Evolutionary conservation across 2,113 vertebrate species (phyloP), one percentile per base, ranked within the genome.

Genomic region (Xenus cinereus): DNA sequence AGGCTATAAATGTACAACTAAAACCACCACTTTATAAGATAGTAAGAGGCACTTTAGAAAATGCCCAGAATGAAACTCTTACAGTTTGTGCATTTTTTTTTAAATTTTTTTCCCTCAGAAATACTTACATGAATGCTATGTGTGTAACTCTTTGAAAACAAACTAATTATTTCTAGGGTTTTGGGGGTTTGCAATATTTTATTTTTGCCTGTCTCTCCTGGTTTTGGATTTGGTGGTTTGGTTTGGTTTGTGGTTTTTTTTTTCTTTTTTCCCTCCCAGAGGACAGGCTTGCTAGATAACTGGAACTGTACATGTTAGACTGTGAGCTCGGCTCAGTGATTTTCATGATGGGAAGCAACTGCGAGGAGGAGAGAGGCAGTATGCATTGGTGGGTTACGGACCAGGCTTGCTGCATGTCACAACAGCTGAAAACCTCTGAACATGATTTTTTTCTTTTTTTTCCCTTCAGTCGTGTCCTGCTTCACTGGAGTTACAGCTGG

Each of bases 21-120:
- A 51, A 88, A 56, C 4, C 18, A n/a, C 22, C 46, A 27, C 35
- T 72, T 27, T 71, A 4, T 50, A 75, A 43, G 43, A 20, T 17
- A 51, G 32, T 57, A 83, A 66, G 46, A 88, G 11, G 15, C 18
- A 21, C 45, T 60, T 90, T 6, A 64, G 51, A 75, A 80, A 86
- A 89, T 72, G 32, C 13, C 21, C 35, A 26, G 35, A 83, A 62
- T 62, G 27, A 33, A 60, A 71, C 26, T 66, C n/a, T 51, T 75
- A 35, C 9, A 68, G 37, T 19, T 85, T 64, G 8, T 35, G 24
- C 17, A n/a, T 45, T 16, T 14, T 10, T 22, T 43, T 43, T 6
- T 43, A 17, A 17, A 17, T 43, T 43, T 21, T 21, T 6, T 4
- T 1, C 1, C 1, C 6, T 7, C 14, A 2, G 7, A 12, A 81